phyloP scores from a whole-genome alignment of 2,888 invertebrate species.

The Pollenia angustigena region DNA sequence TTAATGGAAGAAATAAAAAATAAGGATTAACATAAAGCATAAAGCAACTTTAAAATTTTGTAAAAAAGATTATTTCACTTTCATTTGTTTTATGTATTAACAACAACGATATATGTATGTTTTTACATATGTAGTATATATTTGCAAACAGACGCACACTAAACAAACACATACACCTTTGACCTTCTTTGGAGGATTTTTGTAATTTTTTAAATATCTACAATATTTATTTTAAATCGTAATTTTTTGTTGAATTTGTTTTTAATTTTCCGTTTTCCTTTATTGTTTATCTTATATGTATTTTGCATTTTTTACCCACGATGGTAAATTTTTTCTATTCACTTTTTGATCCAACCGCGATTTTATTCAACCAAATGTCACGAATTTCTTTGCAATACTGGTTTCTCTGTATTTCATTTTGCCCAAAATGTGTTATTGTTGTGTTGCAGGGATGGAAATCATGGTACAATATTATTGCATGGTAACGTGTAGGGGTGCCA shows the following conservation, averaged over 20 bases:
- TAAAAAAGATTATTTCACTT: slow-evolving; percentile 64
- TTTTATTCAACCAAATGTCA: slow-evolving; percentile 34
- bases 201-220: background rate
- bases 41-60: background rate
- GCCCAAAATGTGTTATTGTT: slow-evolving; percentile 13
- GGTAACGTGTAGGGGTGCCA: too few relatives aligned
- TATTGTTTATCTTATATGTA: slow-evolving; percentile 18
- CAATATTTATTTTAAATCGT: background rate
- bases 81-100: slow-evolving; percentile 45
- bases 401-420: slow-evolving; percentile 42
- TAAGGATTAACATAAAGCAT: background rate
- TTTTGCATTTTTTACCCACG: slow-evolving; percentile 46
- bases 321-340: slow-evolving; percentile 22
- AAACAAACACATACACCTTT: slow-evolving; percentile 36
- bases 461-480: too few relatives aligned
- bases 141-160: background rate
- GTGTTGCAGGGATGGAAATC: background rate
- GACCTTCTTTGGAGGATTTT: slow-evolving; percentile 46
- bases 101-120: background rate
- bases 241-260: background rate
- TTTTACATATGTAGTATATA: background rate
- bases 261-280: background rate
- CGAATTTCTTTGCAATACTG: slow-evolving; percentile 66
- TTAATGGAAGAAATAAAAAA: background rate
- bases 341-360: background rate